phyloP scores from a whole-genome alignment of 2,797 vertebrate species.

The Toxotes lorentzi region DNA sequence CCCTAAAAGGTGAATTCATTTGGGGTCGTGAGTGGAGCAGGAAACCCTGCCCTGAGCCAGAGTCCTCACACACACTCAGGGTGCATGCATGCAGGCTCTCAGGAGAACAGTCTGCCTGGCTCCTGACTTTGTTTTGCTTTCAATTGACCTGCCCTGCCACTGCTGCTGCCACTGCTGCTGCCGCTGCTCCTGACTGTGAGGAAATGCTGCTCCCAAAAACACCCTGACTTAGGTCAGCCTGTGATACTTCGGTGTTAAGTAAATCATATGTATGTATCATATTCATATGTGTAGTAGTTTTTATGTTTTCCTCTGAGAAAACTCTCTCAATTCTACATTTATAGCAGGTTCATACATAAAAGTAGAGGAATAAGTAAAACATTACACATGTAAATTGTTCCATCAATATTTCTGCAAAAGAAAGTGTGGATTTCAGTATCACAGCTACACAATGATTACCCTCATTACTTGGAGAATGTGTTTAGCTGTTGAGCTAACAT shows the following conservation, averaged over 20 bases:
- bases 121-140: constrained; percentile 63
- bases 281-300: background rate
- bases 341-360: background rate
- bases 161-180: background rate
- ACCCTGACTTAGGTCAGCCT: constrained; percentile 6
- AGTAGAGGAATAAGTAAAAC: background rate
- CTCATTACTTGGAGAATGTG: constrained; percentile 24
- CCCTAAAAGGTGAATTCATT: constrained; percentile 81
- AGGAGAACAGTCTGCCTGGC: constrained; percentile 42
- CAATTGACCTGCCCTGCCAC: constrained; percentile 37
- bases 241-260: constrained; percentile 1
- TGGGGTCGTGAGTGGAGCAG: constrained; percentile 68
- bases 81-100: constrained; percentile 34
- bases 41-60: constrained; percentile 81
- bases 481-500: constrained; percentile 21
- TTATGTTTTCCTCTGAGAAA: background rate
- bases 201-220: constrained; percentile 30
- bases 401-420: background rate
- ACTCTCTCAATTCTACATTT: background rate
- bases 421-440: background rate
- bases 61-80: constrained; percentile 49
- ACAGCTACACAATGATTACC: constrained; percentile 38
- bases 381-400: background rate
- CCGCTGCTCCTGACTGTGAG: constrained; percentile 26
- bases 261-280: too few species aligned